These are phyloP conservation scores for Perca schrenkii DNA, from an alignment of 2,113 vertebrate species.

Conservation along the genomic window DNA sequence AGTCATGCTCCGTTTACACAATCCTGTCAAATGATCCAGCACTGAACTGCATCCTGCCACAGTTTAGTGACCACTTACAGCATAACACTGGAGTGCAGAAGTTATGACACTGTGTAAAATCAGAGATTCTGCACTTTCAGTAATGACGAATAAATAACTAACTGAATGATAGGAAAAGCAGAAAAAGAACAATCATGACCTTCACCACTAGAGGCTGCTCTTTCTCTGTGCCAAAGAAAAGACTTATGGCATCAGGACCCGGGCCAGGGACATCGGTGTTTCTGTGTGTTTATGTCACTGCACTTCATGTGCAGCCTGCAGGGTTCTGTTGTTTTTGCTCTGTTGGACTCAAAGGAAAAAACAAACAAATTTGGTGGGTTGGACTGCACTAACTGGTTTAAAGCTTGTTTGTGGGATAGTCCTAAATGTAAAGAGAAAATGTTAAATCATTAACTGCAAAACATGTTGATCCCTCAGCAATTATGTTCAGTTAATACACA, in stretches of 20 bases:
- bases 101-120: slow-evolving; percentile 22
- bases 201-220: slow-evolving; percentile 81
- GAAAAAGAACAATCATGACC: background rate
- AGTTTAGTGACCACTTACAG: slow-evolving; percentile 21
- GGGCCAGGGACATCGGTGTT: slow-evolving; percentile 10
- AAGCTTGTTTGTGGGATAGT: background rate
- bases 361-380: background rate
- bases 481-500: slow-evolving; percentile 17
- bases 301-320: slow-evolving; percentile 13
- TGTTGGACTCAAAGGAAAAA: background rate
- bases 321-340: slow-evolving; percentile 22
- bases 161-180: background rate
- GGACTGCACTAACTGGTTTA: background rate
- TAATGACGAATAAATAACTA: slow-evolving; percentile 32
- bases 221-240: slow-evolving; percentile 60
- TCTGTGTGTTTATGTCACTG: slow-evolving; percentile 22
- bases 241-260: background rate
- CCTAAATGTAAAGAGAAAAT: background rate
- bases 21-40: slow-evolving; percentile 20
- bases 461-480: slow-evolving; percentile 22
- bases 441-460: background rate
- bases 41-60: slow-evolving; percentile 12
- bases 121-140: slow-evolving; percentile 33
- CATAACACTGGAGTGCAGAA: slow-evolving; percentile 7
- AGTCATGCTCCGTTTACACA: background rate